phyloP scores from a whole-genome alignment of 1,140 invertebrate species.

The Diachasma alloeum region DNA sequence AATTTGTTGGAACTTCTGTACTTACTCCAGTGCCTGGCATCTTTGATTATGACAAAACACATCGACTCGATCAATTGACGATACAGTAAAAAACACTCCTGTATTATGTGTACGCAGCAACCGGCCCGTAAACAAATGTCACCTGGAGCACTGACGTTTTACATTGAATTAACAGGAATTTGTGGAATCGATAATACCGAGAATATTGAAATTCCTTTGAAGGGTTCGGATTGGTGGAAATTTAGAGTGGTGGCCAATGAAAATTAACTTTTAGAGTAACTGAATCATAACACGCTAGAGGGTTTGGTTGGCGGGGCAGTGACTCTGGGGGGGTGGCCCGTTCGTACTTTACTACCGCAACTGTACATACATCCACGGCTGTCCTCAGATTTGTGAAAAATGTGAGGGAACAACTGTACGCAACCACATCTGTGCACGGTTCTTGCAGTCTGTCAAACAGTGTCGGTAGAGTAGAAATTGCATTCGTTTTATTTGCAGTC shows the following conservation, averaged over 20 bases:
- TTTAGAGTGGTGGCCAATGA: neutral
- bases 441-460: too few relatives aligned
- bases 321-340: too few relatives aligned
- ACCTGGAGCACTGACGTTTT: neutral
- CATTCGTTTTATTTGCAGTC: too few relatives aligned
- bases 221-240: neutral
- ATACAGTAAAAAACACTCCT: neutral
- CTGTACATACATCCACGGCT: too few relatives aligned
- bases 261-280: neutral
- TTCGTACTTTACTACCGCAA: too few relatives aligned
- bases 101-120: neutral
- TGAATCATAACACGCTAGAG: neutral
- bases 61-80: neutral
- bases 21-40: neutral
- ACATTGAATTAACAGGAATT: neutral
- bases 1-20: neutral
- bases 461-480: too few relatives aligned
- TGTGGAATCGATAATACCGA: neutral
- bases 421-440: too few relatives aligned
- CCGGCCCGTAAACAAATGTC: conserved; percentile 7
- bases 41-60: neutral
- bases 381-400: too few relatives aligned
- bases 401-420: too few relatives aligned
- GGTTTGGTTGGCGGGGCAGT: too few relatives aligned
- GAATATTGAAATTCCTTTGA: neutral